Base-by-base conservation (phyloP, 2,797 vertebrate genomes). In the Sebastes hubbsi region DNA sequence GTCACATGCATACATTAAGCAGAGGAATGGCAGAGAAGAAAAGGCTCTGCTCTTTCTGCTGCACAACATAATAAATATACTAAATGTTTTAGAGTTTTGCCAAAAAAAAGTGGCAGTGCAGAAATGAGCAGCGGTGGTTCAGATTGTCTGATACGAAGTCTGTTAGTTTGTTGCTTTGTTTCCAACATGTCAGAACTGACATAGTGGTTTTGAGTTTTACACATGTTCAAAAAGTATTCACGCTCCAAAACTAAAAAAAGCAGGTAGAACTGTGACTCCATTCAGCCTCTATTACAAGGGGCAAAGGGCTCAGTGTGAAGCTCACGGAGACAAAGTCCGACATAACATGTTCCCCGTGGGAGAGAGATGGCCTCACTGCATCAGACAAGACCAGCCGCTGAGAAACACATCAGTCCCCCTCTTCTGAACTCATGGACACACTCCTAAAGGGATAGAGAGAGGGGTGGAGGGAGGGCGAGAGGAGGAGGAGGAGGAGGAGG, bases 301-400 rank as follows among this genome's bases (percentile, higher is more conserved):
- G 34, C 80, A 91, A 83, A 81, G 70, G 75, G 84, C 85, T 84
- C 86, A 77, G 79, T 77, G 72, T 89, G 87, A 78, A 66, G 92
- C 93, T 93, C 94, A 89, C 80, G 80, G 91, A 95, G 42, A 83
- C 89, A 94, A 95, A 96, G 95, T 87, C 79, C 65, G 42, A 78
- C 85, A 85, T 69, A 73, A 82, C 76, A 95, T 95, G 95, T 93
- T 96, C 96, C 95, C 95, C 74, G 89, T 96, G 95, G 95, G 96
- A 97, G 87, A 82, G 87, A 92, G 95, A 29, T 91, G 94, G 84
- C 90, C 86, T 87, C 6, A n/a, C 85, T 56, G 92, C 88, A 94
- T 95, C 95, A 92, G 94, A 97, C 95, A 96, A 96, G 95, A 94
- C 90, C 81, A 2, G 94, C 91, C 88, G 95, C 96, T 97, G 96